A percentile compares a stretch with the other conserved stretches of the same genome.
These are phyloP conservation scores for Lucilia cuprina DNA, from an alignment of 1,140 invertebrate genomes.

Conservation along the genomic window DNA sequence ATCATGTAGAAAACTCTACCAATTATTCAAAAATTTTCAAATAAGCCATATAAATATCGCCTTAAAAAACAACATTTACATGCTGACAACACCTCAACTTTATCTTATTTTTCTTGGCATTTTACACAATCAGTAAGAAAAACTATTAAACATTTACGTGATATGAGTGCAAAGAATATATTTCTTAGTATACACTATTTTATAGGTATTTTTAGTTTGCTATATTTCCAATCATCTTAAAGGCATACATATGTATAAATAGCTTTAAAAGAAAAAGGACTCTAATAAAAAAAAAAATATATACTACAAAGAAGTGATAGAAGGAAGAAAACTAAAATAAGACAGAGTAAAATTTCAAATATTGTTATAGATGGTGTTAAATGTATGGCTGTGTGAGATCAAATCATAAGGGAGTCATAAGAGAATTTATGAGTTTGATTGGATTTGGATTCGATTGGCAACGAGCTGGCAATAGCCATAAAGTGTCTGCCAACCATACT, in stretches of 20 bases:
- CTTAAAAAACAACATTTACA: no score
- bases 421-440: conserved; percentile 11
- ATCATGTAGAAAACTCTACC: no score
- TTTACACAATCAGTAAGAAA: not conserved
- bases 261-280: not conserved
- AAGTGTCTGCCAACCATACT: not conserved
- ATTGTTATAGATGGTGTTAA: not conserved
- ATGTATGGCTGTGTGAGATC: not conserved
- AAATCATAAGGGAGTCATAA: conserved; percentile 17
- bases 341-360: not conserved
- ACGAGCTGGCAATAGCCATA: not conserved
- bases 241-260: not conserved
- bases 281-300: not conserved
- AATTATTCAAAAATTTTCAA: no score
- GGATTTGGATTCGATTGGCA: not conserved
- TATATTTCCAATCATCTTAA: not conserved
- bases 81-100: no score
- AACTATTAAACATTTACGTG: not conserved
- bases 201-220: not conserved
- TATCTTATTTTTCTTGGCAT: no score
- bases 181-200: not conserved
- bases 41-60: no score
- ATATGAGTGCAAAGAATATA: not conserved
- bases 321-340: not conserved
- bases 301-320: no score